A percentile compares a stretch with the other conserved stretches of the same genome.
Conservation (phyloP, 2,888 invertebrate genomes). For the Troides oblongomaculatus region DNA sequence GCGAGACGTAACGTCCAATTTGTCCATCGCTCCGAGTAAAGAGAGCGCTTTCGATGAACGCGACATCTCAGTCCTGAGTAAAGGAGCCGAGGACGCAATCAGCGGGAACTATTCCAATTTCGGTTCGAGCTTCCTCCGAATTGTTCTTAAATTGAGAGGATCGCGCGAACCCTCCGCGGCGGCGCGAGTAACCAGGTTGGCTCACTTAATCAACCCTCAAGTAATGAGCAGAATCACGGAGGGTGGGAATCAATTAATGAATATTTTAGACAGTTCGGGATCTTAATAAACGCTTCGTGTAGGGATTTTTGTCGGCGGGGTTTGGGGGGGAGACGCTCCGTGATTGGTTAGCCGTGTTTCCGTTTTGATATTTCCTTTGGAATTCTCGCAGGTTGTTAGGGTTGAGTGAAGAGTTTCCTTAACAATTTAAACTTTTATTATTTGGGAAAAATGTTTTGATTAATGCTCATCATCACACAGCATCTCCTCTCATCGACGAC, state of each 20-base stretch:
- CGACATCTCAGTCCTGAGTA: no score
- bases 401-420: no score
- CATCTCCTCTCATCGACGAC: no score
- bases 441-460: no score
- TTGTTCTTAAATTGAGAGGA: constrained; percentile 17
- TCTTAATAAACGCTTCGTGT: constrained; percentile 76
- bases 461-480: no score
- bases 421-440: no score
- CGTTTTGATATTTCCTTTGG: not conserved
- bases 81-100: no score
- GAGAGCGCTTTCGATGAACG: not conserved
- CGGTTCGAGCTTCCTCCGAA: constrained; percentile 4
- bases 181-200: constrained; percentile 55
- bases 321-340: constrained; percentile 40
- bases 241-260: constrained; percentile 77
- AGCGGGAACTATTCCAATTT: constrained; percentile 18
- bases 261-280: constrained; percentile 67
- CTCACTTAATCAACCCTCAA: constrained; percentile 73
- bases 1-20: no score
- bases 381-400: not conserved
- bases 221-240: constrained; percentile 71
- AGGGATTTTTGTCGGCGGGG: constrained; percentile 69
- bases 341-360: constrained; percentile 56
- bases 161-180: constrained; percentile 51
- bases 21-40: not conserved